These are phyloP conservation scores for Tragelaphus scriptus DNA, from an alignment of 2,113 vertebrate genomes.

Conservation along the genomic window DNA sequence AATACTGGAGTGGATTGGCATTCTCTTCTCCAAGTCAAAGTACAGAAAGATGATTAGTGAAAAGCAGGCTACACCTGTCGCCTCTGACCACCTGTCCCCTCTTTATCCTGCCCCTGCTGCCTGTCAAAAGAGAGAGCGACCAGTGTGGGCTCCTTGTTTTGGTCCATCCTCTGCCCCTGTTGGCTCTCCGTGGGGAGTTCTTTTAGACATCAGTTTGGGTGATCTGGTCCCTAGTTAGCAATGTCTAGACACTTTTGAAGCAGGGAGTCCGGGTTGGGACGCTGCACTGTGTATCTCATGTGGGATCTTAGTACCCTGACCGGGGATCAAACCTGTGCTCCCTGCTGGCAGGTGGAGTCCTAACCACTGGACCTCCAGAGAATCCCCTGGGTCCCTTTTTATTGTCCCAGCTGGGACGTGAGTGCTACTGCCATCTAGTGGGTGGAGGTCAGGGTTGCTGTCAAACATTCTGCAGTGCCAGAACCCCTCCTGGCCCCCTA, in stretches of 20 bases:
- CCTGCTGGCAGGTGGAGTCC: neutral
- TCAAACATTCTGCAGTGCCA: fast-evolving
- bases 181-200: neutral
- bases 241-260: neutral
- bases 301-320: neutral
- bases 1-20: neutral
- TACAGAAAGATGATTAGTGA: neutral
- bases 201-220: neutral
- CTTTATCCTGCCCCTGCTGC: neutral
- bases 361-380: neutral
- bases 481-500: too few species aligned
- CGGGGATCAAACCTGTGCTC: neutral
- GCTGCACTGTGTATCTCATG: neutral
- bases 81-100: neutral
- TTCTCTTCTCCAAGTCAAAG: neutral
- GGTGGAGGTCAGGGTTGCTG: neutral
- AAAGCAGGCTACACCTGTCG: neutral
- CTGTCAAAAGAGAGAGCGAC: neutral
- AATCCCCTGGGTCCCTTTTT: neutral
- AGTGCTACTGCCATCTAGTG: neutral
- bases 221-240: neutral
- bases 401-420: neutral
- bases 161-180: neutral
- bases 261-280: neutral
- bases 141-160: neutral